Conservation (phyloP, 2,888 invertebrate genomes). For the Tinea trinotella region DNA sequence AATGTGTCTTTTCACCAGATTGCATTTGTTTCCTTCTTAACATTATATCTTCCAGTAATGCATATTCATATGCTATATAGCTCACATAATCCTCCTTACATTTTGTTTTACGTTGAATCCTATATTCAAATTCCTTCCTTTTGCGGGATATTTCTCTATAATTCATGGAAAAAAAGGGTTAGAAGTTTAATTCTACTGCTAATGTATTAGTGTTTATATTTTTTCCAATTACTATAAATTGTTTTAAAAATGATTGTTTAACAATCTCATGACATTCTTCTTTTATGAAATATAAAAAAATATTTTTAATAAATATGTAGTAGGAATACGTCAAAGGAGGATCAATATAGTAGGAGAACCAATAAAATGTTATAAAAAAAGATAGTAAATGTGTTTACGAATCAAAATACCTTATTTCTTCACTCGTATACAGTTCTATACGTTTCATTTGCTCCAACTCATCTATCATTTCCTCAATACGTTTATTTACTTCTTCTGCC, state of each 20-base stretch:
- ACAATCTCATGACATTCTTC: too few relatives aligned
- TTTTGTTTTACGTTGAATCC: conserved; percentile 77
- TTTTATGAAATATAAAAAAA: too few relatives aligned
- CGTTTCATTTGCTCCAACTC: conserved; percentile 86
- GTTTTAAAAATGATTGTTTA: too few relatives aligned
- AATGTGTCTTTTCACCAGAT: conserved; percentile 73
- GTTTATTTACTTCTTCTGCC: conserved; percentile 86
- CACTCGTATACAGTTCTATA: conserved; percentile 77
- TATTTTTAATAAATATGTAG: too few relatives aligned
- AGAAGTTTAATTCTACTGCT: too few relatives aligned
- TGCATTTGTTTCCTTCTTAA: conserved; percentile 72
- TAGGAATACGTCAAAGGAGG: too few relatives aligned
- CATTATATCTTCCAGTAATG: conserved; percentile 76
- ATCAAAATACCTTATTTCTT: conserved; percentile 79
- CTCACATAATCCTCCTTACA: conserved; percentile 78
- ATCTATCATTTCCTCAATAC: conserved; percentile 83
- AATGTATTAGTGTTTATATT: too few relatives aligned
- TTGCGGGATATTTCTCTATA: conserved; percentile 78
- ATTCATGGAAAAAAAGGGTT: too few relatives aligned
- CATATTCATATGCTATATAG: conserved; percentile 80
- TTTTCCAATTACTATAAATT: too few relatives aligned
- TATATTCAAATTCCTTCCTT: conserved; percentile 80
- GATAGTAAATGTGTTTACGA: too few relatives aligned
- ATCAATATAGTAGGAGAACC: too few relatives aligned
- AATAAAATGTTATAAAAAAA: too few relatives aligned